phyloP scores from a whole-genome alignment of 2,888 invertebrate genomes.

The Ypsolopha sequella region DNA sequence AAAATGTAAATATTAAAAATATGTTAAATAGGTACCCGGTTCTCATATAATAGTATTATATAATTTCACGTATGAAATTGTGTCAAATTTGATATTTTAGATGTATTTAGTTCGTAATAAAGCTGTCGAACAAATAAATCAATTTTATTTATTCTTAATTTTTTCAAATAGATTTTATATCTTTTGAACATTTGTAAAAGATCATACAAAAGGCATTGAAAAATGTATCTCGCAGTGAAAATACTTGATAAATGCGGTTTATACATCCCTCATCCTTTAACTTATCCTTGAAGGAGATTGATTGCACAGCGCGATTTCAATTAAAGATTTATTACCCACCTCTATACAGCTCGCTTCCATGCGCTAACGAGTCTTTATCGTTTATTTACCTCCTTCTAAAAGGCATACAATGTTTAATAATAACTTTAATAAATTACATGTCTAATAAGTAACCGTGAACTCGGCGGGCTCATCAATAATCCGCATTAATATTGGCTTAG shows the following conservation, averaged over 20 bases:
- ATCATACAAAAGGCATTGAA: no score
- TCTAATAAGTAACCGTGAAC: constrained; percentile 61
- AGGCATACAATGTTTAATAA: constrained; percentile 40
- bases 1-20: background rate
- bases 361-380: constrained; percentile 30
- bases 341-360: constrained; percentile 6
- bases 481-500: constrained; percentile 56
- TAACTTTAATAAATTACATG: constrained; percentile 45
- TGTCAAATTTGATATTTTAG: background rate
- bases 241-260: no score
- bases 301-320: constrained; percentile 42
- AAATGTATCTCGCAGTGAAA: no score
- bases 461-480: constrained; percentile 56
- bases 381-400: constrained; percentile 33
- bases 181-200: no score
- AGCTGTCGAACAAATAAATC: constrained; percentile 24
- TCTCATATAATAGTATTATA: background rate
- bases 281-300: constrained; percentile 31
- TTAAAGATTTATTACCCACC: constrained; percentile 44
- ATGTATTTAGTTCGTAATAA: constrained; percentile 37
- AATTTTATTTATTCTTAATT: background rate
- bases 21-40: background rate
- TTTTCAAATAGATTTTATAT: no score
- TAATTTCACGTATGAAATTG: background rate
- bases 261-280: background rate